These are phyloP conservation scores for Drosophila albomicans DNA, from an alignment of 1,140 invertebrate species.

Conservation along the genomic window DNA sequence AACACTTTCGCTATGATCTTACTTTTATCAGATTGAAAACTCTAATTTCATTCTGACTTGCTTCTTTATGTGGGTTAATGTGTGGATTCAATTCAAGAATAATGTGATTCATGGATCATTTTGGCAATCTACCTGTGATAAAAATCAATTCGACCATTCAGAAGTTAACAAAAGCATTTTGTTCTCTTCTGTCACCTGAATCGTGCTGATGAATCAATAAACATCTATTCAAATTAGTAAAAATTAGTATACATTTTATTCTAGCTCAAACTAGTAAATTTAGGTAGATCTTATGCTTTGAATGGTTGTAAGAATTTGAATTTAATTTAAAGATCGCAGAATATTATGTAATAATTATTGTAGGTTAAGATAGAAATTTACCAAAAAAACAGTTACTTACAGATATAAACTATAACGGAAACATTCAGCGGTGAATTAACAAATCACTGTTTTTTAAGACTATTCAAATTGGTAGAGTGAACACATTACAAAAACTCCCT, in stretches of 20 bases:
- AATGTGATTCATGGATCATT: too few relatives aligned
- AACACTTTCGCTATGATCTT: slow-evolving; percentile 12
- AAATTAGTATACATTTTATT: background rate
- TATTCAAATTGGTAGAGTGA: too few relatives aligned
- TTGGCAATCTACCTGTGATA: too few relatives aligned
- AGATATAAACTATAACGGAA: too few relatives aligned
- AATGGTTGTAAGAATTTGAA: background rate
- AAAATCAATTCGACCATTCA: background rate
- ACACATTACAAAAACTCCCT: too few relatives aligned
- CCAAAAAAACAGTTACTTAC: too few relatives aligned
- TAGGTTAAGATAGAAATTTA: too few relatives aligned
- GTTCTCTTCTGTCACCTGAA: background rate
- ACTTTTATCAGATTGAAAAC: background rate
- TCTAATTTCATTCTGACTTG: background rate
- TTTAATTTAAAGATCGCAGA: background rate
- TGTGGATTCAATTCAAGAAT: background rate
- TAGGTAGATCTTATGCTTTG: background rate
- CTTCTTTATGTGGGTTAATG: background rate
- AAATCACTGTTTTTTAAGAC: too few relatives aligned
- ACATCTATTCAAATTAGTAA: slow-evolving; percentile 4
- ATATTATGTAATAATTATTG: background rate
- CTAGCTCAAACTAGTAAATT: background rate
- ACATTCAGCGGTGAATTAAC: too few relatives aligned
- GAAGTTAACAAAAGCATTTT: background rate
- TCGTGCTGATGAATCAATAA: background rate